Evolutionary conservation across 2,888 invertebrate species (phyloP).

Genomic region (Sycophila texana): DNA sequence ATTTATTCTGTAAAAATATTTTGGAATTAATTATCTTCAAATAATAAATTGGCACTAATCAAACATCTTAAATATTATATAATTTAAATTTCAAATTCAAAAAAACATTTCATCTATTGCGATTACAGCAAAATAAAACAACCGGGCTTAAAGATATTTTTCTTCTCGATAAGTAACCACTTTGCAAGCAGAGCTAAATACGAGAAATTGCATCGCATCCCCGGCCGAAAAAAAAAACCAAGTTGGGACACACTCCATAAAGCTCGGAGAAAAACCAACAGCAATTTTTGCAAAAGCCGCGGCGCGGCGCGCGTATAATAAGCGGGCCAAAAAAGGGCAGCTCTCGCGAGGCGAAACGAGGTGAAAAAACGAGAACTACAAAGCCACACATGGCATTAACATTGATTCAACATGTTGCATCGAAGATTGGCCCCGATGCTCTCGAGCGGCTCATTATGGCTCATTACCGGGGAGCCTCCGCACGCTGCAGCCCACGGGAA

Average conservation of each 20-base stretch:
- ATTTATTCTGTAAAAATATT: too few species aligned
- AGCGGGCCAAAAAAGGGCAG: slow-evolving; percentile 56
- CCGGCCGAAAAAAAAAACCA: not conserved
- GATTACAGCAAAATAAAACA: too few species aligned
- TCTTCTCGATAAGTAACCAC: too few species aligned
- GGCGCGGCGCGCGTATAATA: slow-evolving; percentile 48
- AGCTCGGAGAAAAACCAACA: slow-evolving; percentile 13
- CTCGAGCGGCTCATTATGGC: slow-evolving; percentile 70
- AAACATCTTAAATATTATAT: too few species aligned
- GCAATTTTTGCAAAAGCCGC: not conserved
- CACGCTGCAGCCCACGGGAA: slow-evolving; percentile 3
- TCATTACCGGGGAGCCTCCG: slow-evolving; percentile 73
- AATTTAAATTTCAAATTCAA: too few species aligned
- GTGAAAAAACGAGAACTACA: slow-evolving; percentile 55
- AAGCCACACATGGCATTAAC: slow-evolving; percentile 33
- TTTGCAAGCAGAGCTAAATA: too few species aligned
- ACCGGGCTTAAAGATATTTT: too few species aligned
- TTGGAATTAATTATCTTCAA: too few species aligned
- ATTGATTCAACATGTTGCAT: slow-evolving; percentile 50
- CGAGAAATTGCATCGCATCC: too few species aligned
- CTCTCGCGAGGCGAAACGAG: slow-evolving; percentile 58
- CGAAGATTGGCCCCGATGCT: slow-evolving; percentile 46
- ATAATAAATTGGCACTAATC: too few species aligned
- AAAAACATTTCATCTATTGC: too few species aligned
- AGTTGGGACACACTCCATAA: not conserved